phyloP scores from a whole-genome alignment of 2,888 invertebrate genomes.

The Phengaris alcon region DNA sequence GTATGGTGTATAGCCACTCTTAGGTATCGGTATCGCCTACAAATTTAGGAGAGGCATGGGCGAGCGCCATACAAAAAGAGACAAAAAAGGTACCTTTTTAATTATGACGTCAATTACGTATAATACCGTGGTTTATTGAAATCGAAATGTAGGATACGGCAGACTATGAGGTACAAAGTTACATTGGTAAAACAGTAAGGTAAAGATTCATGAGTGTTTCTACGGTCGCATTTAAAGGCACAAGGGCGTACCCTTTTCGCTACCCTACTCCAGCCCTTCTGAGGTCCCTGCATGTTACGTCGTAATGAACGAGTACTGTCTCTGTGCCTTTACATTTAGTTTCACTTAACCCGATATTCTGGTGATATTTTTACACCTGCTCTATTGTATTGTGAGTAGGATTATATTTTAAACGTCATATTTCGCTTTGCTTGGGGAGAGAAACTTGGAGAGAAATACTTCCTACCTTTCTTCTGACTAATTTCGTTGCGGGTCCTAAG shows the following conservation, averaged over 20 bases:
- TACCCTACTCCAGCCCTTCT: constrained; percentile 8
- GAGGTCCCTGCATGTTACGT: not conserved
- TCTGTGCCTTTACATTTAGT: not conserved
- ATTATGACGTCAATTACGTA: not conserved
- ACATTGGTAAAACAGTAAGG: not conserved
- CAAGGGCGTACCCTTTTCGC: constrained; percentile 25
- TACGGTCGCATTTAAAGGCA: not conserved
- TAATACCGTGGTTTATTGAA: not conserved
- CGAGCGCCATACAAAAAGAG: too few relatives aligned
- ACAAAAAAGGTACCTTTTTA: too few relatives aligned
- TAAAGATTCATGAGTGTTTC: constrained; percentile 23
- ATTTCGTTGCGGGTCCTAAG: too few relatives aligned
- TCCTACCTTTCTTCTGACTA: too few relatives aligned
- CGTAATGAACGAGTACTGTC: not conserved
- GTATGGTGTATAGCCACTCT: too few relatives aligned
- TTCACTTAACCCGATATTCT: not conserved
- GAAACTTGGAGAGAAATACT: too few relatives aligned
- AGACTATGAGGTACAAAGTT: not conserved
- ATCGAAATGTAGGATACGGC: not conserved
- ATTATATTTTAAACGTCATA: not conserved
- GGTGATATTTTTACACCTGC: not conserved
- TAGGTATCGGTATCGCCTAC: too few relatives aligned
- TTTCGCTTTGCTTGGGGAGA: too few relatives aligned
- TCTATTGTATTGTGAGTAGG: not conserved
- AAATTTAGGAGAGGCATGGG: too few relatives aligned